Conservation (phyloP, 1,140 invertebrate species). For the Stenopsyche tienmushanensis region DNA sequence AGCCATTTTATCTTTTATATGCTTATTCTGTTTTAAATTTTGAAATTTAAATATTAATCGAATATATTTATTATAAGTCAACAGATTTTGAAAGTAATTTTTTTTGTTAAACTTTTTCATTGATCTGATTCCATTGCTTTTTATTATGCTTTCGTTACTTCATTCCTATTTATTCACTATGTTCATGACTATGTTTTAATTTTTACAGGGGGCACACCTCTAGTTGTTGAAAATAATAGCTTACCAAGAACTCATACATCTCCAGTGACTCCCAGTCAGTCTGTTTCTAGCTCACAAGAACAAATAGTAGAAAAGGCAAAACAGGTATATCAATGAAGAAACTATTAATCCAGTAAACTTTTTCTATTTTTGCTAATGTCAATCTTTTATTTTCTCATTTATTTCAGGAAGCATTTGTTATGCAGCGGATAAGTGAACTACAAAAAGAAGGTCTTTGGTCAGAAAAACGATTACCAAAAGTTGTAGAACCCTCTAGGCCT, state of each 20-base stretch:
- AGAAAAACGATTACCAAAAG: conserved; percentile 86
- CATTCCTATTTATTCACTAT: neutral
- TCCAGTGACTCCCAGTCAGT: conserved; percentile 35
- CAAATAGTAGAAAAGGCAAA: conserved; percentile 87
- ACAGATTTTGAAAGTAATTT: too few species aligned
- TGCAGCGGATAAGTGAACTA: conserved; percentile 85
- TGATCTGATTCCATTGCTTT: neutral
- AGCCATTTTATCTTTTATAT: neutral
- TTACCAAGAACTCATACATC: conserved; percentile 36
- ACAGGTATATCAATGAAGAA: conserved; percentile 56
- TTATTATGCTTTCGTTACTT: neutral
- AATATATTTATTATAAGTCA: neutral
- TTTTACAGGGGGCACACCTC: conserved; percentile 57
- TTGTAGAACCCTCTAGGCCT: conserved; percentile 82
- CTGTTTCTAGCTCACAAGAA: conserved; percentile 57
- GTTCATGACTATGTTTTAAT: neutral
- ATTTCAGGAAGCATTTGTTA: conserved; percentile 80
- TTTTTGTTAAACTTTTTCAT: conserved; percentile 15
- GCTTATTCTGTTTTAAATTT: neutral
- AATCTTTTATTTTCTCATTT: too few species aligned
- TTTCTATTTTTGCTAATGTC: conserved; percentile 2
- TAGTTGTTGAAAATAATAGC: conserved; percentile 45
- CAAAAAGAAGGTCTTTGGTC: conserved; percentile 92
- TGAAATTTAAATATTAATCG: neutral
- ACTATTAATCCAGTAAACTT: too few species aligned